phyloP scores from a whole-genome alignment of 2,888 invertebrate genomes.

The Drosophila testacea region DNA sequence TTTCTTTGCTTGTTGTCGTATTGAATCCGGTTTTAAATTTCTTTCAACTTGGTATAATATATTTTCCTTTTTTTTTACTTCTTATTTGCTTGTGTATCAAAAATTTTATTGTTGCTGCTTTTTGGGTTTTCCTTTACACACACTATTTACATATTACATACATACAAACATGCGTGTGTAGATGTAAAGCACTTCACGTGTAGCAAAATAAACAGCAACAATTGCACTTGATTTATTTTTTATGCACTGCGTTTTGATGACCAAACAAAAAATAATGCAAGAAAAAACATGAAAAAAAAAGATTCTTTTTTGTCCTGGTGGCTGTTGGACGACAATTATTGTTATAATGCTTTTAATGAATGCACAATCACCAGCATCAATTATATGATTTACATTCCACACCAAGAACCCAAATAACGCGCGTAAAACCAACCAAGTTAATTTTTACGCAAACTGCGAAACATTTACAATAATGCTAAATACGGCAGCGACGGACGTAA shows the following conservation, averaged over 20 bases:
- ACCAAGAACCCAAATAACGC: conserved; percentile 36
- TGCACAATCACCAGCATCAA: conserved; percentile 17
- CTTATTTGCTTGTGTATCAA: conserved; percentile 58
- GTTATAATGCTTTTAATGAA: conserved; percentile 21
- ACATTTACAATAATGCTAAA: conserved; percentile 28
- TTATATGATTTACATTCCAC: conserved; percentile 6
- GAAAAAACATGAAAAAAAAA: conserved; percentile 28
- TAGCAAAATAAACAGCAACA: conserved; percentile 30
- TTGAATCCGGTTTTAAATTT: conserved; percentile 78
- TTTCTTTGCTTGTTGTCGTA: conserved; percentile 47
- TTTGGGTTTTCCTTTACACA: conserved; percentile 53
- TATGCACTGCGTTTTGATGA: conserved; percentile 27
- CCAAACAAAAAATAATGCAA: conserved; percentile 12
- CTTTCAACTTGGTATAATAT: conserved; percentile 62
- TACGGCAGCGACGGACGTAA: conserved; percentile 42
- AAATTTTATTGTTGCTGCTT: conserved; percentile 34
- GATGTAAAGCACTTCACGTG: conserved; percentile 36
- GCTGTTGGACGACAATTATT: neutral
- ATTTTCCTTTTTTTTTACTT: conserved; percentile 35
- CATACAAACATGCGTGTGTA: conserved; percentile 9
- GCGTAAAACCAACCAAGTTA: conserved; percentile 42
- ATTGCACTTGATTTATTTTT: conserved; percentile 41
- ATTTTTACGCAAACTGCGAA: conserved; percentile 53
- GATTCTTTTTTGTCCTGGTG: conserved; percentile 38
- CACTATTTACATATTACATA: conserved; percentile 23